Evolutionary conservation across 2,888 invertebrate species (phyloP), one percentile per base, ranked within the genome.

Genomic region (Priocnemis perturbator): DNA sequence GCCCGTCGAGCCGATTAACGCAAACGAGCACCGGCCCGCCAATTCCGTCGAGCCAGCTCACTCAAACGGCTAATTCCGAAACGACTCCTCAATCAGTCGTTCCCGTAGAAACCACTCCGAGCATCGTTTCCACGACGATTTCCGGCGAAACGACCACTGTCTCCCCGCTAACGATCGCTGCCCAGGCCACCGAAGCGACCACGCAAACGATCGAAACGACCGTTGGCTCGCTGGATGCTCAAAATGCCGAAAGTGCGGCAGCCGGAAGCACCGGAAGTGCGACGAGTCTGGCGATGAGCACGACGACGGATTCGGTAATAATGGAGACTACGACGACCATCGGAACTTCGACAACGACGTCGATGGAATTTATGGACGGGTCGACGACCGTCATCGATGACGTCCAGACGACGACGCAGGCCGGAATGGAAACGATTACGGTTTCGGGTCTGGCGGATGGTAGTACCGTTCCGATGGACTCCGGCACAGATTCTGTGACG

Each of bases 241-340:
- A 45, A 47, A 23, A 23, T 47, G 5, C n/a, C 2, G 60, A 7
- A n/a, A 60, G 47, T 17, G 26, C 48, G 23, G 23, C 19, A 44
- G 20, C 11, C 37, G 37, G 11, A 37, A 37, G 37, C 71, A 64
- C 7, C 74, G 64, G 50, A 66, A 71, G 23, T 68, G 56, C 53
- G 66, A 72, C 65, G 62, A 15, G 62, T 66, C 67, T 52, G 56
- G 56, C 48, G 64, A 69, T 19, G 67, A 26, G 56, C n/a, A 68
- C 19, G 19, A 47, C 55, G n/a, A 56, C 59, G 55, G 66, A 67
- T 57, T 15, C 57, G 3, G 17, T 23, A 19, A 26, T 23, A 19
- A 66, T 50, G 47, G 68, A 58, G 37, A 30, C n/a, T n/a, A n/a
- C 68, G 20, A 57, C 53, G 20, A 56, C 15, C 63, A 7, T 62